These are phyloP conservation scores for Stenotaenia linearis DNA, from an alignment of 2,888 invertebrate species.

Conservation along the genomic window DNA sequence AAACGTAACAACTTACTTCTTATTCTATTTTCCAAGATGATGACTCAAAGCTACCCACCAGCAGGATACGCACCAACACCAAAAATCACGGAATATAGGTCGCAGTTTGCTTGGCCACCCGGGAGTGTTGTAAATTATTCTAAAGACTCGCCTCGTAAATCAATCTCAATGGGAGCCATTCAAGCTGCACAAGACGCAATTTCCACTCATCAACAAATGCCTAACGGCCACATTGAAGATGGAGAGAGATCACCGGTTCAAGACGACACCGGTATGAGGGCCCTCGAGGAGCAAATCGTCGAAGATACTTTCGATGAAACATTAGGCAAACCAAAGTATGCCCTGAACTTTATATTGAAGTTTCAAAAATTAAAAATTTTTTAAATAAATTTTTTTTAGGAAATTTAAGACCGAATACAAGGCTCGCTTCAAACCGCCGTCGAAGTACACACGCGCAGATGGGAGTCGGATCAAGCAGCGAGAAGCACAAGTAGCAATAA, in stretches of 20 bases:
- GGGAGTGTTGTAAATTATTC: slow-evolving; percentile 43
- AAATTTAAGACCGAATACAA: slow-evolving; percentile 72
- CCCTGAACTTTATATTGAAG: neutral
- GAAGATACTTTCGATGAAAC: neutral
- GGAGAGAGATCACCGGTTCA: slow-evolving; percentile 19
- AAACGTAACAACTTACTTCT: too few relatives aligned
- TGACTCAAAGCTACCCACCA: slow-evolving; percentile 37
- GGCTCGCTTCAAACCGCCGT: slow-evolving; percentile 75
- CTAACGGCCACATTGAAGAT: slow-evolving; percentile 7
- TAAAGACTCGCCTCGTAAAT: slow-evolving; percentile 62
- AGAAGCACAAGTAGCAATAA: slow-evolving; percentile 3
- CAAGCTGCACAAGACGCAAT: slow-evolving; percentile 53
- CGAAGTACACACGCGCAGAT: slow-evolving; percentile 65
- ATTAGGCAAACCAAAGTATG: neutral
- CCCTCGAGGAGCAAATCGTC: slow-evolving; percentile 22
- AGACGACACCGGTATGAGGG: neutral
- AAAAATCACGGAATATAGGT: slow-evolving; percentile 64
- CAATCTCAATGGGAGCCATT: slow-evolving; percentile 79
- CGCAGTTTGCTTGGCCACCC: slow-evolving; percentile 82
- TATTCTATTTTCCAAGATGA: slow-evolving; percentile 29
- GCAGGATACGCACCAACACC: slow-evolving; percentile 32
- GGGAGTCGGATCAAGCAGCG: slow-evolving; percentile 51
- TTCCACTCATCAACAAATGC: slow-evolving; percentile 5
- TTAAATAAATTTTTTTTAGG: slow-evolving; percentile 46
- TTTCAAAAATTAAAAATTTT: neutral